Base-by-base conservation (phyloP, 2,797 vertebrate genomes). In the Mastacembelus armatus region DNA sequence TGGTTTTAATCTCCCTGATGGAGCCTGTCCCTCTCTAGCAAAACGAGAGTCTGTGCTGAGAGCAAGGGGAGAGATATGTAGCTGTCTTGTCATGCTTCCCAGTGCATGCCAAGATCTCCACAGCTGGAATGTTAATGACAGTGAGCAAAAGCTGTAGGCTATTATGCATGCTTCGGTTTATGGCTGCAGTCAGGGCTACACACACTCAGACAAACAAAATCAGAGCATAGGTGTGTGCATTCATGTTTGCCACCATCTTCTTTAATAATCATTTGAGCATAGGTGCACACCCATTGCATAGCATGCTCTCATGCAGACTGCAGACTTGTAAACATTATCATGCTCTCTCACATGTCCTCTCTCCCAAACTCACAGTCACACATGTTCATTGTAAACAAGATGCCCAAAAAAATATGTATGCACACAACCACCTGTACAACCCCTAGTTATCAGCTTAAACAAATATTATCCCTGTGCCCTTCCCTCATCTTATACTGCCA, bases 111-210 rank as follows among this genome's bases (percentile, higher is more conserved):
- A 87, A 84, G 77, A 83, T 85, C 88, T 83, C 80, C 66, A 78
- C 84, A 85, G 77, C 83, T 91, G 91, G 92, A 94, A 94, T 94
- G 91, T 93, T 94, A 93, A 92, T 89, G 84, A 89, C 59, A 54
- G 78, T 18, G 42, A 78, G 69, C 79, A 16, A 80, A 61, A 54
- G 83, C 90, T 77, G 79, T 8, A 81, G 89, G 87, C 83, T 71
- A 75, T 77, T 56, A 39, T 60, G 44, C 66, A 10, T 8, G 43
- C 58, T 33, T 75, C 48, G 16, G 52, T 12, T 70, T 29, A 7
- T 9, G 58, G 49, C 73, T 66, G 40, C 55, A 57, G 51, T 49
- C 40, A 21, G 19, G 64, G 71, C 62, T n/a, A n/a, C 78, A 78
- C 65, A 50, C 73, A 51, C 78, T 29, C 12, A 2, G 49, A 29